Evolutionary conservation across 2,113 vertebrate genomes (phyloP), one percentile per base, ranked within the genome.

Genomic region (Leptocoma aspasia): DNA sequence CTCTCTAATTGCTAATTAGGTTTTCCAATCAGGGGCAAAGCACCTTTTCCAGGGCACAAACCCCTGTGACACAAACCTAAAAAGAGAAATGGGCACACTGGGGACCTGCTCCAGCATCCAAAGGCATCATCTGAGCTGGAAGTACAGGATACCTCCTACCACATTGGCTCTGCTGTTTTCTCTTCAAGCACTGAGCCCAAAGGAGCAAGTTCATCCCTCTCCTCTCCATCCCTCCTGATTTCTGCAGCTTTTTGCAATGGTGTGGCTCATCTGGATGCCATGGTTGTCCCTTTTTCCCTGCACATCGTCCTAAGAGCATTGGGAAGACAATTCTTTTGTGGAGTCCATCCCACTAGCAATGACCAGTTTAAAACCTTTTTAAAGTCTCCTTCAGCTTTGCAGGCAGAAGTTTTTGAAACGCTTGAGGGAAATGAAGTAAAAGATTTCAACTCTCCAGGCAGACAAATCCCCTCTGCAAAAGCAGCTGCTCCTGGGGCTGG

Each of bases 51-150:
- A 4, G 0, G 18, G 27, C 24, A 64, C 72, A 77, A 49, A 3
- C 31, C 31, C 45, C n/a, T 11, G 2, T 15, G 71, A 30, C 42
- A 59, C 44, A 27, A 56, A 33, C 0, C 45, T 41, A 24, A 28
- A 10, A 15, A 0, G 4, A 66, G 61, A 47, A 60, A 41, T 18
- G 52, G 41, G 21, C 15, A 26, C 0, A 0, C 57, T 0, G 59
- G 83, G 53, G 78, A 44, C 56, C 53, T 82, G 45, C 49, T 77
- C n/a, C 61, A 33, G 47, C 52, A 50, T 21, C 60, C 69, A 42
- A 7, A 15, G 31, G 37, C 50, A 42, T 13, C 80, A 16, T 4
- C 64, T 3, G 71, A 69, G 42, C 28, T 2, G 16, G 18, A 27
- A 59, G 16, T 7, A 6, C 60, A 56, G 39, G 57, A 17, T 8